Percentiles rank a stretch among this genome's conserved stretches.
phyloP scores from a whole-genome alignment of 1,140 invertebrate genomes.

The Ylistrum balloti region DNA sequence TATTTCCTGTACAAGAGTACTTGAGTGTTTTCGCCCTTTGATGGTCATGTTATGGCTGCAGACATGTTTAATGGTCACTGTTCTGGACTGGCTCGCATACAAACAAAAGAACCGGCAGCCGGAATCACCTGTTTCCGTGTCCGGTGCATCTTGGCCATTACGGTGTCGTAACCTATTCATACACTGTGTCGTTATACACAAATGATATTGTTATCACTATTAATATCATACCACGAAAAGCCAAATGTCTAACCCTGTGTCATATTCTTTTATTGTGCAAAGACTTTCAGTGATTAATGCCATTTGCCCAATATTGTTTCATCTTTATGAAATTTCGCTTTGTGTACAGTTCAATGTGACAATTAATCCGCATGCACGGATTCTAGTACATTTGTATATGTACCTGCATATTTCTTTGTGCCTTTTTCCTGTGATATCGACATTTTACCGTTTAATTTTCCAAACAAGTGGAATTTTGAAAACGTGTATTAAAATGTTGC shows the following conservation, averaged over 20 bases:
- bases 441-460: no score
- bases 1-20: neutral
- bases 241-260: neutral
- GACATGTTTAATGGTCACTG: neutral
- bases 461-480: no score
- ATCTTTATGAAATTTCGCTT: no score
- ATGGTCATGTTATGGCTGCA: neutral
- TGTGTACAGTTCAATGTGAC: no score
- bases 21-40: neutral
- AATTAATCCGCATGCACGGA: no score
- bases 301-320: no score
- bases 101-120: constrained; percentile 16
- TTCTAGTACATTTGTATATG: no score
- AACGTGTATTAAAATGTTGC: no score
- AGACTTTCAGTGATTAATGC: neutral
- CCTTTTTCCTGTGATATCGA: no score
- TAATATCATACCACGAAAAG: neutral
- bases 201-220: neutral
- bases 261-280: neutral
- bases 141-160: neutral
- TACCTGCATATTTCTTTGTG: no score
- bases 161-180: neutral
- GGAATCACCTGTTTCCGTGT: constrained; percentile 19
- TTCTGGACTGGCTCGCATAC: neutral
- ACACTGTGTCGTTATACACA: neutral